A percentile compares a stretch with the other conserved stretches of the same genome.
phyloP scores from a whole-genome alignment of 2,797 vertebrate genomes.

The Enteromius afrohamiltoni region DNA sequence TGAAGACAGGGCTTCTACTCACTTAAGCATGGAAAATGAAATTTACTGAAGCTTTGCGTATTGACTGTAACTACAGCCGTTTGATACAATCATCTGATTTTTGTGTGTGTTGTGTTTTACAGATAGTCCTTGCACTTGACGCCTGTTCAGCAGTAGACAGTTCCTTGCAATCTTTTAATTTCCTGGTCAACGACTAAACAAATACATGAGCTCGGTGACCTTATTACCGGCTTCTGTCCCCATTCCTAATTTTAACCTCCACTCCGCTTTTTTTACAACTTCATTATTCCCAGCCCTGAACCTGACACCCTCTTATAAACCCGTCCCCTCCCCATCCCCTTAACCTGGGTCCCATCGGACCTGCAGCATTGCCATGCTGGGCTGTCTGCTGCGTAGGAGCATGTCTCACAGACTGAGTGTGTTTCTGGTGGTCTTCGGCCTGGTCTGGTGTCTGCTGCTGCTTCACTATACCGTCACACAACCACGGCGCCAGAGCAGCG shows the following conservation, averaged over 20 bases:
- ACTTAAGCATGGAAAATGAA: background rate
- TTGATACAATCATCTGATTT: background rate
- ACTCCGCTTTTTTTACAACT: background rate
- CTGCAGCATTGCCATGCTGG: conserved; percentile 82
- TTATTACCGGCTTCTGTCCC: background rate
- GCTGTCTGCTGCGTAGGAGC: conserved; percentile 88
- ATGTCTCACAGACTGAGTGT: conserved; percentile 95
- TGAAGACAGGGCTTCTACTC: conserved; percentile 7
- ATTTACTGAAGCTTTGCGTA: background rate
- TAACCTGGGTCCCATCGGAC: conserved; percentile 15
- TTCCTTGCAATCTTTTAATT: background rate
- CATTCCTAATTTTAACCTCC: background rate
- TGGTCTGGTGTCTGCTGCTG: conserved; percentile 94
- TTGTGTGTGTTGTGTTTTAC: conserved; percentile 5
- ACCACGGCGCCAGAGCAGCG: conserved; percentile 91
- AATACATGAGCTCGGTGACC: background rate
- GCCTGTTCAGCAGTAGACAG: background rate
- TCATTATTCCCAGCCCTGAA: background rate
- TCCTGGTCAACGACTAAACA: background rate
- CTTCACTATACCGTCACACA: conserved; percentile 93
- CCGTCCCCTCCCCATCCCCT: conserved; percentile 5
- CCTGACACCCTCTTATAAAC: background rate
- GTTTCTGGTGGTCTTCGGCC: conserved; percentile 90
- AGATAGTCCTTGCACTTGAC: conserved; percentile 1
- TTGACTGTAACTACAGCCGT: background rate